phyloP scores from a whole-genome alignment of 2,113 vertebrate species.

The Sylvia atricapilla region DNA sequence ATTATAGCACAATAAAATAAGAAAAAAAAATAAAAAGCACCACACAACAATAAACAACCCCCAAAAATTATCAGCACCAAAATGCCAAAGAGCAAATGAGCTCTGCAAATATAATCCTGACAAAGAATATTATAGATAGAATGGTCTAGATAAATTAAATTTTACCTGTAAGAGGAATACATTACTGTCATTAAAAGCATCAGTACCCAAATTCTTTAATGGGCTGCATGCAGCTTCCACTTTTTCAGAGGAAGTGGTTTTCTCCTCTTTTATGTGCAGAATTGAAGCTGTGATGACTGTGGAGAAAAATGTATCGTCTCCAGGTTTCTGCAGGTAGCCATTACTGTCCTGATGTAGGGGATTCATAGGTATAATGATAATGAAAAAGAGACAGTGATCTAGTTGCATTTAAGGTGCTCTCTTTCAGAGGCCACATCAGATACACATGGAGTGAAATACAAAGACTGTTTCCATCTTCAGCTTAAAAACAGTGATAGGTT shows the following conservation, averaged over 20 bases:
- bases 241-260: background rate
- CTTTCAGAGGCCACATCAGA: background rate
- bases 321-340: background rate
- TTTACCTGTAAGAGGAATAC: background rate
- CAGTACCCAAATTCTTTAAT: background rate
- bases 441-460: accelerated
- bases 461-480: background rate
- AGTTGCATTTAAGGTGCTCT: background rate
- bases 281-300: background rate
- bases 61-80: background rate
- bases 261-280: background rate
- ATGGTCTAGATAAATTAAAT: background rate
- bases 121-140: background rate
- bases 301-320: background rate
- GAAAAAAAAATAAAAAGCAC: background rate
- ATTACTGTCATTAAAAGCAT: background rate
- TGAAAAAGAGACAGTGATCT: accelerated
- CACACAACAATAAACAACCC: background rate
- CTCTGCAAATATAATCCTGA: background rate
- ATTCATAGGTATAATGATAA: background rate
- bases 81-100: background rate
- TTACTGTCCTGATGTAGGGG: background rate
- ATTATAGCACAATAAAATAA: background rate
- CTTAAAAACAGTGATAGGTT: background rate
- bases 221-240: background rate